These are phyloP conservation scores for Frankliniella fusca DNA, from an alignment of 2,888 invertebrate species.

Conservation along the genomic window DNA sequence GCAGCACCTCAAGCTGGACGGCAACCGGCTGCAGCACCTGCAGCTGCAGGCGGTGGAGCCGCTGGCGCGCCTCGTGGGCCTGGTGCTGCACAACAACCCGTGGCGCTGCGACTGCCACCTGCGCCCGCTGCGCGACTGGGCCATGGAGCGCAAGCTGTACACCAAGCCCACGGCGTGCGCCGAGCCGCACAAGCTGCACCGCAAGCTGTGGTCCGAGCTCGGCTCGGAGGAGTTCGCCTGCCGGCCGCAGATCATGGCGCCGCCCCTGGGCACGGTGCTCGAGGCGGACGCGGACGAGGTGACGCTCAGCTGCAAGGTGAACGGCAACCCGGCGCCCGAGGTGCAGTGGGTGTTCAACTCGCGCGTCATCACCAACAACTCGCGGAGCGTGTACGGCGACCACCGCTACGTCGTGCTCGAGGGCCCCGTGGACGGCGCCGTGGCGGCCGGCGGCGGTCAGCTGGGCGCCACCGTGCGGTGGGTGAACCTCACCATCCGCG, in stretches of 20 bases:
- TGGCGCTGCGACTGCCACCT: slow-evolving; percentile 87
- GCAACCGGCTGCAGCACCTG: slow-evolving; percentile 62
- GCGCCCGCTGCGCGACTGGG: slow-evolving; percentile 72
- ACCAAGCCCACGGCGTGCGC: slow-evolving; percentile 69
- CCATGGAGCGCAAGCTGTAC: slow-evolving; percentile 63
- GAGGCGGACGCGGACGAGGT: slow-evolving; percentile 44
- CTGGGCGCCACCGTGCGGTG: slow-evolving; percentile 45
- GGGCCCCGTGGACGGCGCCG: slow-evolving; percentile 41
- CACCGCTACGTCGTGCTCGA: slow-evolving; percentile 38
- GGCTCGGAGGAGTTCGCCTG: slow-evolving; percentile 68
- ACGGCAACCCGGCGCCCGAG: slow-evolving; percentile 71
- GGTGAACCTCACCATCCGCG: slow-evolving; percentile 66
- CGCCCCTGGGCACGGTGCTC: slow-evolving; percentile 41
- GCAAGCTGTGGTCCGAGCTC: slow-evolving; percentile 65
- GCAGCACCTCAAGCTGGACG: slow-evolving; percentile 63
- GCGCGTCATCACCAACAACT: slow-evolving; percentile 49
- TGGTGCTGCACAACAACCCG: slow-evolving; percentile 74
- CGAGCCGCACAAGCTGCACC: slow-evolving; percentile 64
- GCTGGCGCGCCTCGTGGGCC: slow-evolving; percentile 63
- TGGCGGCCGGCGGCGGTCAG: slow-evolving; percentile 26
- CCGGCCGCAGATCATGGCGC: slow-evolving; percentile 67
- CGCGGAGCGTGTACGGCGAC: slow-evolving; percentile 40
- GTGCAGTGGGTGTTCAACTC: slow-evolving; percentile 70
- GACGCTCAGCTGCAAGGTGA: slow-evolving; percentile 69
- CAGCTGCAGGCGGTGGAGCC: slow-evolving; percentile 59